Evolutionary conservation across 2,888 invertebrate genomes (phyloP).

Genomic region (Campoletis raptor): DNA sequence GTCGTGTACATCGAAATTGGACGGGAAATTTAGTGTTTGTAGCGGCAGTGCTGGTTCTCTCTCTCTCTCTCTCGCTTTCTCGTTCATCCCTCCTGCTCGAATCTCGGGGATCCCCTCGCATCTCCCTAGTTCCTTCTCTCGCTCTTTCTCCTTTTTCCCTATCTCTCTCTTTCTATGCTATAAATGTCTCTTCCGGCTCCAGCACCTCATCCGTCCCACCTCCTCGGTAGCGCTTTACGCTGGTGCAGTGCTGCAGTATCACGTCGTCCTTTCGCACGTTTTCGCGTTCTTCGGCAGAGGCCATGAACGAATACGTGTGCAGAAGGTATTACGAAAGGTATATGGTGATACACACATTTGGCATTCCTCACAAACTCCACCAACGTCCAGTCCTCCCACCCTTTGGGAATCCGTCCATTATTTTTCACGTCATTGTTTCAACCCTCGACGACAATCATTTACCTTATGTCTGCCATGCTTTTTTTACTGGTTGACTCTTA

Average conservation of each 20-base stretch:
- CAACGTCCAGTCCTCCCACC: slow-evolving; percentile 11
- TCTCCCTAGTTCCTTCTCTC: slow-evolving; percentile 24
- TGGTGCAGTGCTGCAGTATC: slow-evolving; percentile 53
- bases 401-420: slow-evolving; percentile 1
- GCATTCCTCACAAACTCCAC: slow-evolving; percentile 13
- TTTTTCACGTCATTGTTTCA: slow-evolving; percentile 12
- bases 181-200: slow-evolving; percentile 51
- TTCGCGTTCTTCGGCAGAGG: slow-evolving; percentile 58
- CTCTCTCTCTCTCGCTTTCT: slow-evolving; percentile 24
- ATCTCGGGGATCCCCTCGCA: slow-evolving; percentile 64
- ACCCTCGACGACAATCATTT: slow-evolving; percentile 12
- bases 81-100: slow-evolving; percentile 44
- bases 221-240: slow-evolving; percentile 18
- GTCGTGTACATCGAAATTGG: slow-evolving; percentile 82
- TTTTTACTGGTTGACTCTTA: neutral
- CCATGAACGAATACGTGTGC: slow-evolving; percentile 59
- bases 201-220: slow-evolving; percentile 24
- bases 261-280: slow-evolving; percentile 61
- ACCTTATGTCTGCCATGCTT: neutral
- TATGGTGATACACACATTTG: slow-evolving; percentile 32
- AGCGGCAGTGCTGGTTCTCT: slow-evolving; percentile 55
- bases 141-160: slow-evolving; percentile 2
- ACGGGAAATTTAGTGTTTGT: slow-evolving; percentile 84
- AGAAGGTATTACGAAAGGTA: slow-evolving; percentile 55
- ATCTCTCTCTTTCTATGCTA: slow-evolving; percentile 36